Conservation (phyloP, 1,140 invertebrate species). For the Drosophila ohnishii region DNA sequence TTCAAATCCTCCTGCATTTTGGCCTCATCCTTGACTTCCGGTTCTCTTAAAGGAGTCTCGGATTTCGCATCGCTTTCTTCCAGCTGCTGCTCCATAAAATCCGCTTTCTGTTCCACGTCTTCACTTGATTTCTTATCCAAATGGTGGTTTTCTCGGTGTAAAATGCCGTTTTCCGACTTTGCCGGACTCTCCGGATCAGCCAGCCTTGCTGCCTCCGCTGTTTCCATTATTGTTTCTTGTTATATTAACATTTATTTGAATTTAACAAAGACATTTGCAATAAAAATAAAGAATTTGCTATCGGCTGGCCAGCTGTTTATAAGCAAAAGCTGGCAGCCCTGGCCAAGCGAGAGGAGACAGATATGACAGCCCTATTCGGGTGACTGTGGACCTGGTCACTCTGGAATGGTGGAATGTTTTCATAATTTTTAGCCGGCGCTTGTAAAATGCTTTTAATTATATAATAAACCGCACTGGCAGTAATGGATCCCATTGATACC, state of each 20-base stretch:
- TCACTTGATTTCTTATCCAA: conserved; percentile 22
- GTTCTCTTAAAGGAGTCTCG: conserved; percentile 1
- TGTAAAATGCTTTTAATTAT: conserved; percentile 71
- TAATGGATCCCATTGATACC: conserved; percentile 73
- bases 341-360: background rate
- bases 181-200: conserved; percentile 21
- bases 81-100: conserved; percentile 50
- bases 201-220: conserved; percentile 23
- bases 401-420: conserved; percentile 22
- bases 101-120: conserved; percentile 39
- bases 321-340: conserved; percentile 25
- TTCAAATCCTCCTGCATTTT: conserved; percentile 21
- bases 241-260: conserved; percentile 31
- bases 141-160: background rate
- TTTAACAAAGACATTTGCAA: conserved; percentile 27
- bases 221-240: conserved; percentile 15
- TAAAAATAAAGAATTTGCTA: conserved; percentile 25
- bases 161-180: background rate
- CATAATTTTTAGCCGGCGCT: conserved; percentile 15
- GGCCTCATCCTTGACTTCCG: background rate
- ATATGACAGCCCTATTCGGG: background rate
- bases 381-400: conserved; percentile 2
- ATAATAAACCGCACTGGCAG: conserved; percentile 48
- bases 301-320: conserved; percentile 16
- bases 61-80: conserved; percentile 36